These are phyloP conservation scores for Upupa epops DNA, from an alignment of 2,113 vertebrate genomes.

Conservation along the genomic window DNA sequence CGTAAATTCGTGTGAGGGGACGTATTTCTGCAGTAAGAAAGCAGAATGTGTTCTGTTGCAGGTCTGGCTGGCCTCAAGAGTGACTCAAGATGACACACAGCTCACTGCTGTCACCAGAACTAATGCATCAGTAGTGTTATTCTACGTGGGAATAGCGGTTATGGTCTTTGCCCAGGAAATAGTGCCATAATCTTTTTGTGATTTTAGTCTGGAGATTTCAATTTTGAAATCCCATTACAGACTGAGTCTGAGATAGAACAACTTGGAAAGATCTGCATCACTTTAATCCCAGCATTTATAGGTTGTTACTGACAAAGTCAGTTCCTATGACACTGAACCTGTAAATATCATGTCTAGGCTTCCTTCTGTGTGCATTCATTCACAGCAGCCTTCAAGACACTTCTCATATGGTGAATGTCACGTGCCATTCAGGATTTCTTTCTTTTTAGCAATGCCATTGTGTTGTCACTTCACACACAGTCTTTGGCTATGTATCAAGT, in stretches of 20 bases:
- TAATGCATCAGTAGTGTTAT: not conserved
- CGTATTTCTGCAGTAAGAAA: not conserved
- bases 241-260: too few species aligned
- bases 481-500: not conserved
- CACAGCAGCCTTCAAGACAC: not conserved
- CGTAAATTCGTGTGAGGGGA: rapidly evolving
- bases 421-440: not conserved
- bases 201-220: not conserved
- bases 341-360: not conserved
- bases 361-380: not conserved
- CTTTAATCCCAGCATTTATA: not conserved
- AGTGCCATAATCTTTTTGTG: not conserved
- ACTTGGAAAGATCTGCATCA: not conserved
- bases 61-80: not conserved
- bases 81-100: rapidly evolving
- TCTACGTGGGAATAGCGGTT: not conserved
- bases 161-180: not conserved
- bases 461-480: not conserved
- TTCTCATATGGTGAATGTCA: not conserved
- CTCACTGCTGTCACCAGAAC: not conserved
- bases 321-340: not conserved
- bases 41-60: not conserved
- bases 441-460: not conserved
- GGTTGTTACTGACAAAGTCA: not conserved
- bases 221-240: not conserved